These are phyloP conservation scores for Cotesia glomerata DNA, from an alignment of 1,140 invertebrate species.

Conservation along the genomic window DNA sequence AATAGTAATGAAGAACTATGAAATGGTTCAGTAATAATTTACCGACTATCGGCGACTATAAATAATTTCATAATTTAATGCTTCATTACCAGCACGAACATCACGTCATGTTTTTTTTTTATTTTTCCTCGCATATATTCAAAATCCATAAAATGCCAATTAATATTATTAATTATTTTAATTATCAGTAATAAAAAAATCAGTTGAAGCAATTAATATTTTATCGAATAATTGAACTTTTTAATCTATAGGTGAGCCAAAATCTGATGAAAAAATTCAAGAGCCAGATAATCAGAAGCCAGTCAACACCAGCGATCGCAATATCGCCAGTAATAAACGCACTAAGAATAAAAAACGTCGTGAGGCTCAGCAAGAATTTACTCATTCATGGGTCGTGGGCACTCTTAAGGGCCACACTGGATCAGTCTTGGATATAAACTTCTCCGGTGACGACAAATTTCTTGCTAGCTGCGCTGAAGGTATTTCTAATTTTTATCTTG, in stretches of 20 bases:
- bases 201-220: not conserved
- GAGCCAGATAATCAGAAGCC: not conserved
- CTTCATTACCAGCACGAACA: no score
- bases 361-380: constrained; percentile 59
- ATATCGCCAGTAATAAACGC: constrained; percentile 36
- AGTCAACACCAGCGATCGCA: not conserved
- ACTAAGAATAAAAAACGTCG: constrained; percentile 54
- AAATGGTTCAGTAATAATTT: no score
- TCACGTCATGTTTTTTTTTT: no score
- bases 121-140: no score
- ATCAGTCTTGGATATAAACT: constrained; percentile 75
- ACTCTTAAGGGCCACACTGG: constrained; percentile 82
- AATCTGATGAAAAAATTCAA: not conserved
- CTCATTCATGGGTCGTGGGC: constrained; percentile 77
- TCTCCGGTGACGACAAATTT: constrained; percentile 84
- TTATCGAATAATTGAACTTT: not conserved
- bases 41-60: no score
- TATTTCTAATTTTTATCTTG: constrained; percentile 59
- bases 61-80: no score
- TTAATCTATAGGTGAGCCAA: not conserved
- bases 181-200: no score
- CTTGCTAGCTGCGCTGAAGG: constrained; percentile 82
- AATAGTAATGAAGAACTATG: no score
- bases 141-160: no score
- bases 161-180: no score